Conservation (phyloP, 2,888 invertebrate genomes). For the Xestobium rufovillosum region DNA sequence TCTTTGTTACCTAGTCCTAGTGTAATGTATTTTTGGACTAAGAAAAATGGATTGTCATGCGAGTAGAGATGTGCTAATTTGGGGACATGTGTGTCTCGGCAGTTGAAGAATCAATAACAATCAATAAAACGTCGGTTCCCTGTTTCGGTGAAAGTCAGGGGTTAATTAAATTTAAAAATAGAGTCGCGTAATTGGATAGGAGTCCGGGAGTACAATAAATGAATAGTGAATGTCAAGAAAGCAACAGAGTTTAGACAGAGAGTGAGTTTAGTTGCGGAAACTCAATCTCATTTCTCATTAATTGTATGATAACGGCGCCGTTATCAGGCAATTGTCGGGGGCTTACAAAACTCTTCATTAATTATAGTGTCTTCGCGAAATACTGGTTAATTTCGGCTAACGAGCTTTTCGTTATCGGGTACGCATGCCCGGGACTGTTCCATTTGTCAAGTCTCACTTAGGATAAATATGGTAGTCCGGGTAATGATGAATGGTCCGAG, state of each 20-base stretch:
- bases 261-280: conserved; percentile 23
- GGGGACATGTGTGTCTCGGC: no score
- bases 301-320: conserved; percentile 37
- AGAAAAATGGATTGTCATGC: no score
- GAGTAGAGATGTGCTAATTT: no score
- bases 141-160: no score
- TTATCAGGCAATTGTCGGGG: conserved; percentile 37
- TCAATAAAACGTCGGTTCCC: no score
- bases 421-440: conserved; percentile 34
- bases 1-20: no score
- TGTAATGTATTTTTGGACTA: no score
- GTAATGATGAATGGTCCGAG: conserved; percentile 34
- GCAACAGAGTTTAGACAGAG: no score
- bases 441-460: conserved; percentile 36
- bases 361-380: conserved; percentile 38
- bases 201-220: conserved; percentile 24
- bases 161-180: conserved; percentile 1
- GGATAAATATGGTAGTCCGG: conserved; percentile 27
- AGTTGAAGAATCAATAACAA: no score
- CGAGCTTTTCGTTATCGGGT: conserved; percentile 34
- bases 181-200: not conserved
- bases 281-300: conserved; percentile 38
- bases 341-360: conserved; percentile 38
- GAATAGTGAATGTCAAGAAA: conserved; percentile 23
- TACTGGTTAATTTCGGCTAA: conserved; percentile 38